Conservation (phyloP, 2,888 invertebrate species). For the Drosophila pegasa region DNA sequence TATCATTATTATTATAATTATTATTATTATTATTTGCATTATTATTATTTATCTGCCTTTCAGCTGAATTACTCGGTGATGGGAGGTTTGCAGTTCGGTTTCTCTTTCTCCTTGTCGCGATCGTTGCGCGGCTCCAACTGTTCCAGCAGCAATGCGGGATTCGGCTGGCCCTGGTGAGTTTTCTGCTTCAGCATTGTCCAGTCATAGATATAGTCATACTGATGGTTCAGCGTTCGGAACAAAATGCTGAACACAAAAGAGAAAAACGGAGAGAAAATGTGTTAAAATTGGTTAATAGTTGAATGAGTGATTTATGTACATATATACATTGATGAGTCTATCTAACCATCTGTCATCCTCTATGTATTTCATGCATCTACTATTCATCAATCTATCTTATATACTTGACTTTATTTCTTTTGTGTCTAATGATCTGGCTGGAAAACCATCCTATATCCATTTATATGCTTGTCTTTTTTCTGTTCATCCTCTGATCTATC, state of each 20-base stretch:
- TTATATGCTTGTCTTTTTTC: too few species aligned
- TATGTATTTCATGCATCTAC: background rate
- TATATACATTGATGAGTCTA: too few species aligned
- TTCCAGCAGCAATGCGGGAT: constrained; percentile 82
- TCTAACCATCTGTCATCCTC: background rate
- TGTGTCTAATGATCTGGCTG: too few species aligned
- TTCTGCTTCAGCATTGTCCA: constrained; percentile 99
- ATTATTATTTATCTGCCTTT: constrained; percentile 16
- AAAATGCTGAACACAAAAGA: constrained; percentile 90
- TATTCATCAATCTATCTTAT: too few species aligned
- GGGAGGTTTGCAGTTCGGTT: constrained; percentile 83
- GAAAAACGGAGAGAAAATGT: background rate
- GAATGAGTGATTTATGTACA: background rate
- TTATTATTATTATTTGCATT: constrained; percentile 1
- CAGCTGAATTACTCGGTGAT: constrained; percentile 78
- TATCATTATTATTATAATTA: background rate
- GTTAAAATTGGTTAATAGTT: background rate
- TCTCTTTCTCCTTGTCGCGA: constrained; percentile 83
- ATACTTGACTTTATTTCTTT: too few species aligned
- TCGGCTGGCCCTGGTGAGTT: constrained; percentile 83
- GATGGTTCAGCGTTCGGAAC: constrained; percentile 99
- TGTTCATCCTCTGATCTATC: too few species aligned
- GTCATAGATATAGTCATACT: constrained; percentile 99
- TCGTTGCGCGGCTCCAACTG: constrained; percentile 82
- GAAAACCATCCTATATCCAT: too few species aligned